phyloP scores from a whole-genome alignment of 2,888 invertebrate genomes.

The Phymatocera aterrima region DNA sequence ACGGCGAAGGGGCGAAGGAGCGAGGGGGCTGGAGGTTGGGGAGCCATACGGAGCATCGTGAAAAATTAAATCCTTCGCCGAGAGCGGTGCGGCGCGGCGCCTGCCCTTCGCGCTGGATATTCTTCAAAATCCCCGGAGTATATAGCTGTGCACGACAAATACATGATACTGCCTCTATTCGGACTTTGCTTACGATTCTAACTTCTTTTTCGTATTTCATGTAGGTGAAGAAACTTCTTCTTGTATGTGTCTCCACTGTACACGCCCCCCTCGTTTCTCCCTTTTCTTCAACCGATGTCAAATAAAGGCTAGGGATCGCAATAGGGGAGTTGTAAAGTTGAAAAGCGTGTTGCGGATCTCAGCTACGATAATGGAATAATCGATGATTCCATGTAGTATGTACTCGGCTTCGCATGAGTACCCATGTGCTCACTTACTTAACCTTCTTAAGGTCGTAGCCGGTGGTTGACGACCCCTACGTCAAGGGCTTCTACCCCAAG shows the following conservation, averaged over 20 bases:
- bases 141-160: constrained; percentile 8
- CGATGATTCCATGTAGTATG: not conserved
- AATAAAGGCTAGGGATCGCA: not conserved
- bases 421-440: not conserved
- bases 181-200: no score
- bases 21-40: constrained; percentile 45
- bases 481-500: no score
- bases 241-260: not conserved
- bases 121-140: not conserved
- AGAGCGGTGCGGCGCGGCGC: not conserved
- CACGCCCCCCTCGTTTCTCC: not conserved
- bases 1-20: constrained; percentile 45
- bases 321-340: no score
- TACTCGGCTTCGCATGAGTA: not conserved
- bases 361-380: not conserved
- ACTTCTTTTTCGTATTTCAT: no score
- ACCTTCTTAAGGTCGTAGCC: no score
- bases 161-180: constrained; percentile 7
- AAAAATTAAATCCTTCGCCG: constrained; percentile 39
- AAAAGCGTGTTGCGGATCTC: no score
- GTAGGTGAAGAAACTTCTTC: not conserved
- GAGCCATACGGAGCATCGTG: constrained; percentile 38
- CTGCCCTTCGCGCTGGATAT: not conserved
- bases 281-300: constrained; percentile 16
- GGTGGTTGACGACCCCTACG: no score